A percentile compares a stretch with the other conserved stretches of the same genome.
Conservation (phyloP, 2,113 vertebrate genomes). For the Crotalus tigris region DNA sequence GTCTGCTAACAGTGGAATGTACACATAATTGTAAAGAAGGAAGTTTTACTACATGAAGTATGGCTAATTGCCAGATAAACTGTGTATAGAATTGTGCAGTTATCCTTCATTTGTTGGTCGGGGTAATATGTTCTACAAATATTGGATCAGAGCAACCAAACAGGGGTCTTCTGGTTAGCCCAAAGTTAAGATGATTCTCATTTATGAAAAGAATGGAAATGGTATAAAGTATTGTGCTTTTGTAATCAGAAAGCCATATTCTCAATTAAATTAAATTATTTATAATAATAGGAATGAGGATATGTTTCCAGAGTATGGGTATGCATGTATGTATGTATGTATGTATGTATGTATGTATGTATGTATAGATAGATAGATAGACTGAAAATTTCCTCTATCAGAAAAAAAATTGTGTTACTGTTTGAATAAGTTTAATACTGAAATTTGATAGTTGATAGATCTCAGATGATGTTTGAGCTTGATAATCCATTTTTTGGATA, state of each 20-base stretch:
- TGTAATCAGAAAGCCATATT: conserved; percentile 1
- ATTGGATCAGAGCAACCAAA: neutral
- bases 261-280: neutral
- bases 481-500: neutral
- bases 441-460: neutral
- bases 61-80: neutral
- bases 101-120: neutral
- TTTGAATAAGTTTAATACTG: neutral
- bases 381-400: neutral
- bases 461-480: neutral
- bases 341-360: no score
- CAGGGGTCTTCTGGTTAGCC: neutral
- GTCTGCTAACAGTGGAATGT: neutral
- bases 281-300: neutral
- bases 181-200: neutral
- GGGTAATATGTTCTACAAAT: neutral
- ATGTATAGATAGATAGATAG: neutral
- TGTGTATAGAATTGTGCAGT: neutral
- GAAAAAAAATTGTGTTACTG: no score
- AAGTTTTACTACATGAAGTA: neutral
- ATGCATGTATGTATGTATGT: no score
- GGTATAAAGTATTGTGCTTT: neutral
- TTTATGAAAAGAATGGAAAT: neutral
- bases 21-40: neutral
- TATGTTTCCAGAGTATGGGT: neutral